Evolutionary conservation across 2,888 invertebrate genomes (phyloP), one percentile per base, ranked within the genome.

Genomic region (Lepidocyrtinus sp.): DNA sequence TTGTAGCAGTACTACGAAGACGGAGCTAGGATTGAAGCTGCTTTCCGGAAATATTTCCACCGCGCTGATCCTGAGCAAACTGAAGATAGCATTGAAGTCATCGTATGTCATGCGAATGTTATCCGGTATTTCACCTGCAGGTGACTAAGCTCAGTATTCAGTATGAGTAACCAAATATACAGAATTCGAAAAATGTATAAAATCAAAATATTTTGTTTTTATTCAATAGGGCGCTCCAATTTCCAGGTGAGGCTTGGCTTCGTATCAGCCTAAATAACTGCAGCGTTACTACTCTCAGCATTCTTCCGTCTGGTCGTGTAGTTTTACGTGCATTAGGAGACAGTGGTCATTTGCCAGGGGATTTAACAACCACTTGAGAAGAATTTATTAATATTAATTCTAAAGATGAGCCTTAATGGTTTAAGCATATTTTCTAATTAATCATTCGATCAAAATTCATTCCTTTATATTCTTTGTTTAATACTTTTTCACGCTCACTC

Each of bases 101-200:
- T 99, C 73, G 97, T 99, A 0, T 99, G 99, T 87, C 99, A 99
- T 89, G 98, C 96, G 1, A 99, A 99, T 89, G 99, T 99, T 22
- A 99, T 99, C 87, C 91, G 98, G 62, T 99, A 96, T 89, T 96
- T 96, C 88, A 93, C 95, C n/a, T 96, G 96, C 91, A 92, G 94
- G 94, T 94, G 87, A 12, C 55, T 36, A 36, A 36, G 12, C 12
- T 36, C 36, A 36, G 7, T 36, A 36, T 36, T 36, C 36, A 36
- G 12, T 9, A 36, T 12, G 12, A 9, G 36, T 36, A 36, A 36
- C 36, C 12, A 5, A n/a, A n/a, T n/a, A n/a, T n/a, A n/a, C n/a
- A n/a, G n/a, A 12, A 5, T 12, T 36, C 36, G 36, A 36, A 36
- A 21, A 59, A 59, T 21, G 21, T 59, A 36, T 36, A 59, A 12